These are phyloP conservation scores for Hyles vespertilio DNA, from an alignment of 1,140 invertebrate species.

Conservation along the genomic window DNA sequence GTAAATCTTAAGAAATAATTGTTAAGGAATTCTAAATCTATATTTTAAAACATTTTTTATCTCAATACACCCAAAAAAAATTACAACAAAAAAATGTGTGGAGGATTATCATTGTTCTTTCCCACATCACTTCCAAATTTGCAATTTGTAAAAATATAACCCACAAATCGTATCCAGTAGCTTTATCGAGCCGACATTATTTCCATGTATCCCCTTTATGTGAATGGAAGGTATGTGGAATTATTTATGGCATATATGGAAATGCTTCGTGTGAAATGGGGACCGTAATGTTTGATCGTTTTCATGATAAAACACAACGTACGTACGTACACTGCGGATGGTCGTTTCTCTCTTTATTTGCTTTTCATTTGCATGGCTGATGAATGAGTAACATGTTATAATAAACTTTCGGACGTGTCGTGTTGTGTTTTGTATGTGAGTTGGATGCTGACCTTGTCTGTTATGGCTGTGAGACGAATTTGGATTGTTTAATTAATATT, in stretches of 20 bases:
- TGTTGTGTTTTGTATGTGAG: neutral
- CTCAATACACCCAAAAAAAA: too few relatives aligned
- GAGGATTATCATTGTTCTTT: too few relatives aligned
- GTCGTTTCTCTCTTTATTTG: constrained; percentile 51
- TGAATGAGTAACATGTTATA: constrained; percentile 28
- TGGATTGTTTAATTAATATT: too few relatives aligned
- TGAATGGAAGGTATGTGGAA: constrained; percentile 40
- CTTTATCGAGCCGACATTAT: constrained; percentile 21
- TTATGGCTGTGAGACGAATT: too few relatives aligned
- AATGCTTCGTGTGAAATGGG: constrained; percentile 46
- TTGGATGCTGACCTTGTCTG: too few relatives aligned
- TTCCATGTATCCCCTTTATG: constrained; percentile 27
- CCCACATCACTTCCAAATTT: too few relatives aligned
- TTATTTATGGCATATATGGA: constrained; percentile 56
- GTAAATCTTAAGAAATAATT: too few relatives aligned
- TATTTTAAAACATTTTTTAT: too few relatives aligned
- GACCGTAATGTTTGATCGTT: constrained; percentile 57
- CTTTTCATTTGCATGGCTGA: constrained; percentile 49
- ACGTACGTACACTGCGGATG: constrained; percentile 28
- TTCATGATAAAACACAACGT: constrained; percentile 43
- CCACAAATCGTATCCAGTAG: constrained; percentile 12
- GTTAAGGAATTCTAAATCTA: too few relatives aligned
- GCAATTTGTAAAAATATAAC: neutral
- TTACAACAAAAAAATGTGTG: too few relatives aligned
- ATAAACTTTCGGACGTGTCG: constrained; percentile 17